phyloP scores from a whole-genome alignment of 2,113 vertebrate genomes.

The Ceyx cyanopectus region DNA sequence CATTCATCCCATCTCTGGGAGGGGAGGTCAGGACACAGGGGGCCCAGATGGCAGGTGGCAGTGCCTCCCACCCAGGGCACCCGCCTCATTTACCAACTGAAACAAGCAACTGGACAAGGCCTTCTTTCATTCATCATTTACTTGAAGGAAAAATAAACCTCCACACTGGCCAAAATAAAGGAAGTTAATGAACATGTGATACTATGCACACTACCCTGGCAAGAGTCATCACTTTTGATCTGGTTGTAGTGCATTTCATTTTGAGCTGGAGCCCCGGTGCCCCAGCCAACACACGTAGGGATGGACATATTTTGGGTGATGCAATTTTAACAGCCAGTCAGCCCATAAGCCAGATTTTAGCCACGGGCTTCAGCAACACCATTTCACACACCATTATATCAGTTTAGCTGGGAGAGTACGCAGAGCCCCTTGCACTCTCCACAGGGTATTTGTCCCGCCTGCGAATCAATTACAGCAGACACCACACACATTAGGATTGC shows the following conservation, averaged over 20 bases:
- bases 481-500: constrained; percentile 56
- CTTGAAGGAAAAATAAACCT: constrained; percentile 56
- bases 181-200: constrained; percentile 6
- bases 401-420: constrained; percentile 41
- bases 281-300: neutral
- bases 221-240: constrained; percentile 45
- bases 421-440: constrained; percentile 50
- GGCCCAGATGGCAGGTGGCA: neutral
- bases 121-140: constrained; percentile 51
- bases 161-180: constrained; percentile 1
- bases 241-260: constrained; percentile 64
- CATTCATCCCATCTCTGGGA: neutral
- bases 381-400: constrained; percentile 69
- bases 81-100: constrained; percentile 2
- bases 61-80: neutral
- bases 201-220: constrained; percentile 41
- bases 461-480: constrained; percentile 76
- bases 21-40: neutral
- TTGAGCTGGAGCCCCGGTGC: constrained; percentile 15
- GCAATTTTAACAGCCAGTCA: constrained; percentile 4
- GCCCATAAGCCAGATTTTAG: constrained; percentile 34
- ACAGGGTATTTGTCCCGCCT: constrained; percentile 68
- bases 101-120: constrained; percentile 33
- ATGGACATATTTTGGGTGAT: neutral
- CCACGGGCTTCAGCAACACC: constrained; percentile 36